Evolutionary conservation across 2,113 vertebrate genomes (phyloP).

Genomic region (Neogale vison): DNA sequence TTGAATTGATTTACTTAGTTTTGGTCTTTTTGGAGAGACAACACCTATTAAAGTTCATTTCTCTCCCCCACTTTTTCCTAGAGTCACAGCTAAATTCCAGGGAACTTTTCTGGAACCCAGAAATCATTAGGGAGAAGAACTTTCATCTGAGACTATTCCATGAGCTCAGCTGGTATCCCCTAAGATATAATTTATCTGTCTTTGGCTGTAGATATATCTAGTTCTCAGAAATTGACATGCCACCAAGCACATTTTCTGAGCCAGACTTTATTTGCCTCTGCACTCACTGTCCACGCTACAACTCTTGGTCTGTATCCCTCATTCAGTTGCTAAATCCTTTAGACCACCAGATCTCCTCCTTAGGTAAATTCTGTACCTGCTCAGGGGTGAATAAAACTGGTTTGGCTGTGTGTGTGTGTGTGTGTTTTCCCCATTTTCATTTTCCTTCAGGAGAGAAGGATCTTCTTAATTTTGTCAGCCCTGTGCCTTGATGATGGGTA

Average conservation of each 20-base stretch:
- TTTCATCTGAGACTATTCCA: neutral
- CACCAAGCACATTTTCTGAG: neutral
- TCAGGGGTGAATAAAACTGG: neutral
- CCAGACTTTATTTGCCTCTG: neutral
- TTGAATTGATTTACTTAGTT: neutral
- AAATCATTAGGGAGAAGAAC: neutral
- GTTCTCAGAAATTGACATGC: neutral
- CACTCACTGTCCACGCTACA: rapidly evolving
- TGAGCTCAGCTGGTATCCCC: neutral
- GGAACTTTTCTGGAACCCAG: neutral
- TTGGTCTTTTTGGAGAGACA: neutral
- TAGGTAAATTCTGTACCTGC: neutral
- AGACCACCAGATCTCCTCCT: neutral
- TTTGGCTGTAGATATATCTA: neutral
- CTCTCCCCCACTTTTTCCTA: neutral
- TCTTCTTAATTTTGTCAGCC: neutral
- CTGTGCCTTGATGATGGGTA: neutral
- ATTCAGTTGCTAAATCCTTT: neutral
- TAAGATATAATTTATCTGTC: neutral
- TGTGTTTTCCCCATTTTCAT: neutral
- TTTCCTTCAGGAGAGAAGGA: neutral
- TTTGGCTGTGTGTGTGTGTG: neutral
- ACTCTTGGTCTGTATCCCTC: neutral
- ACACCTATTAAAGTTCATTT: neutral
- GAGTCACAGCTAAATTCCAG: neutral